A percentile compares a stretch with the other conserved stretches of the same genome.
These are phyloP conservation scores for Ariolimax columbianus DNA, from an alignment of 2,888 invertebrate genomes.

Conservation along the genomic window DNA sequence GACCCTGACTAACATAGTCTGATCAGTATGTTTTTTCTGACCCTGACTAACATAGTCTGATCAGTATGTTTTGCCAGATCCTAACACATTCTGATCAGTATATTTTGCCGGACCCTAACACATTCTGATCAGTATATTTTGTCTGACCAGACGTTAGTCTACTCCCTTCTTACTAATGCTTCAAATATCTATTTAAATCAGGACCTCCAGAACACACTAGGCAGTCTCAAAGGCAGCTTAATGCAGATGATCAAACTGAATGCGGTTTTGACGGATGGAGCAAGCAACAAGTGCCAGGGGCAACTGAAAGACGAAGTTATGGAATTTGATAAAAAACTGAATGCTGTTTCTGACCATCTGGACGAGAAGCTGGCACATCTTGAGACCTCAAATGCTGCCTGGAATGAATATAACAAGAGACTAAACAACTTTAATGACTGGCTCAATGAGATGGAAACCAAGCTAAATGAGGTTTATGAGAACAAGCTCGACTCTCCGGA, in stretches of 20 bases:
- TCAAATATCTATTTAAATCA: slow-evolving; percentile 51
- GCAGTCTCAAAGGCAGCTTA: slow-evolving; percentile 71
- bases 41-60: no score
- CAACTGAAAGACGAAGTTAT: slow-evolving; percentile 73
- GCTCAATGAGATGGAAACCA: slow-evolving; percentile 88
- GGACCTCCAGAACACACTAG: slow-evolving; percentile 71
- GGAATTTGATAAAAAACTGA: slow-evolving; percentile 70
- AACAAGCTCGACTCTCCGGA: slow-evolving; percentile 90
- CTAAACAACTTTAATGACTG: slow-evolving; percentile 88
- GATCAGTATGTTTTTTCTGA: no score
- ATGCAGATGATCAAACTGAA: slow-evolving; percentile 83
- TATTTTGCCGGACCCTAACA: no score
- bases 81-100: no score
- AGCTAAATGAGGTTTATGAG: slow-evolving; percentile 89
- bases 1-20: no score
- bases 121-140: no score
- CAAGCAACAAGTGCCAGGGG: slow-evolving; percentile 80
- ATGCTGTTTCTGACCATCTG: slow-evolving; percentile 70
- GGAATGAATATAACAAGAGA: slow-evolving; percentile 94
- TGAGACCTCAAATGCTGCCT: slow-evolving; percentile 91
- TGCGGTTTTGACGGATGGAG: slow-evolving; percentile 87
- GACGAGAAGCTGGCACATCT: slow-evolving; percentile 79
- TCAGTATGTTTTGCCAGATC: no score
- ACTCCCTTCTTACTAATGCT: background rate
- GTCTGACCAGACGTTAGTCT: no score